Conservation (phyloP, 2,888 invertebrate genomes). For the Cephus pygmeus region DNA sequence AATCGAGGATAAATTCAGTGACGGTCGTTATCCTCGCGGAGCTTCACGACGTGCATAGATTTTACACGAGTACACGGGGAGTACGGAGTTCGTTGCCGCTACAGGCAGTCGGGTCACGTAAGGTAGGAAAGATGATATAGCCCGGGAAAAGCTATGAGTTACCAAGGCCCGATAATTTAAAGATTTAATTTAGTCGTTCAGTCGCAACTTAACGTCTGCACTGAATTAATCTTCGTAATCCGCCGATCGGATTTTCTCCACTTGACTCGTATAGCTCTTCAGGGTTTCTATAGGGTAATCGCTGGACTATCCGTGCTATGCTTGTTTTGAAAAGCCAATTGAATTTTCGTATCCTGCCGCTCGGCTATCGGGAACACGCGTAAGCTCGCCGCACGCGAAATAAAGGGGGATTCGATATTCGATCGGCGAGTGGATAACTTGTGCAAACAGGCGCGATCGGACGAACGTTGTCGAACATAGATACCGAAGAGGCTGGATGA, state of each 20-base stretch:
- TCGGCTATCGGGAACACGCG: neutral
- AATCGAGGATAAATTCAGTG: neutral
- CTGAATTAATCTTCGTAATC: slow-evolving; percentile 62
- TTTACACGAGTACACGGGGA: neutral
- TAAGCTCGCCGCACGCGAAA: neutral
- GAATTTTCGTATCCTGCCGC: neutral
- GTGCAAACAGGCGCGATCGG: neutral
- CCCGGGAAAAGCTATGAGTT: slow-evolving; percentile 44
- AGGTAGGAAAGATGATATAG: neutral
- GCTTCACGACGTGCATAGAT: neutral
- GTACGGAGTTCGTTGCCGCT: neutral
- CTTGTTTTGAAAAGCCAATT: neutral
- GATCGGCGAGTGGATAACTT: neutral
- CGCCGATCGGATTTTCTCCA: slow-evolving; percentile 17
- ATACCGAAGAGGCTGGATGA: neutral
- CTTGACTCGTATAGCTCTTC: neutral
- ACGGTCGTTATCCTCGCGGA: neutral
- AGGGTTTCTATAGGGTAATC: neutral
- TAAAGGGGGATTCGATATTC: neutral
- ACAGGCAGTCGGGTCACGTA: neutral
- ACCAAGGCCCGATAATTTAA: slow-evolving; percentile 43
- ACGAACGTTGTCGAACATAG: neutral
- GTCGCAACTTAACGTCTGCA: slow-evolving; percentile 32
- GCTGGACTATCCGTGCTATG: neutral
- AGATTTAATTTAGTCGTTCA: slow-evolving; percentile 53